These are phyloP conservation scores for Nipponia nippon DNA, from an alignment of 2,113 vertebrate species.

Conservation along the genomic window DNA sequence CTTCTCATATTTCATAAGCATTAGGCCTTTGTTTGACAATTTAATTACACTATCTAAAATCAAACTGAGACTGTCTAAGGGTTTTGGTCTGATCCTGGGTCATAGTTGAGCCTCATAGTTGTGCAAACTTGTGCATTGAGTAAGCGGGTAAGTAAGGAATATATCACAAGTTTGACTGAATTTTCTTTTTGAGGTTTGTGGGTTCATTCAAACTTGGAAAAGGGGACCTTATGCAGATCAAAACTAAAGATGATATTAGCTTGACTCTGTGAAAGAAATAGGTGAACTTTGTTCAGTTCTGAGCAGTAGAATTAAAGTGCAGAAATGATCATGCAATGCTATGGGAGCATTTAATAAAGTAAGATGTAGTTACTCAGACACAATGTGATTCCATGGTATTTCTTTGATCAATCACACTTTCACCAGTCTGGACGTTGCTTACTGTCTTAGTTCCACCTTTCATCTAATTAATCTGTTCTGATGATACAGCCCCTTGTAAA, in stretches of 20 bases:
- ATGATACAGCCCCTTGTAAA: background rate
- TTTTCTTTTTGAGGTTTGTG: background rate
- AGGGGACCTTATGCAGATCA: background rate
- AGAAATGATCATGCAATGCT: background rate
- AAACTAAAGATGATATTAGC: background rate
- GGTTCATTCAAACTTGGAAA: background rate
- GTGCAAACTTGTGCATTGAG: background rate
- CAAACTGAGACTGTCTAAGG: background rate
- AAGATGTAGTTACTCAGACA: background rate
- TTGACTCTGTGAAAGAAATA: background rate
- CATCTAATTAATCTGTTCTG: background rate
- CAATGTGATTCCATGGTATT: background rate
- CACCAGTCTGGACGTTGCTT: background rate
- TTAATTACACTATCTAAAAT: slow-evolving; percentile 18
- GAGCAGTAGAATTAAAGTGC: background rate
- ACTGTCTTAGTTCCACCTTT: background rate
- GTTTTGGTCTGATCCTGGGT: background rate
- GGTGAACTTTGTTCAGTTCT: background rate
- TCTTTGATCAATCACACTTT: background rate
- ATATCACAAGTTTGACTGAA: background rate
- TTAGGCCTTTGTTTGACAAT: background rate
- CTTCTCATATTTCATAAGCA: background rate
- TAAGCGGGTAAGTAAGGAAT: background rate
- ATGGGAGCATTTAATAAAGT: background rate
- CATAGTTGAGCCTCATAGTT: background rate